Conservation (phyloP, 2,113 vertebrate species). For the Electrona antarctica region DNA sequence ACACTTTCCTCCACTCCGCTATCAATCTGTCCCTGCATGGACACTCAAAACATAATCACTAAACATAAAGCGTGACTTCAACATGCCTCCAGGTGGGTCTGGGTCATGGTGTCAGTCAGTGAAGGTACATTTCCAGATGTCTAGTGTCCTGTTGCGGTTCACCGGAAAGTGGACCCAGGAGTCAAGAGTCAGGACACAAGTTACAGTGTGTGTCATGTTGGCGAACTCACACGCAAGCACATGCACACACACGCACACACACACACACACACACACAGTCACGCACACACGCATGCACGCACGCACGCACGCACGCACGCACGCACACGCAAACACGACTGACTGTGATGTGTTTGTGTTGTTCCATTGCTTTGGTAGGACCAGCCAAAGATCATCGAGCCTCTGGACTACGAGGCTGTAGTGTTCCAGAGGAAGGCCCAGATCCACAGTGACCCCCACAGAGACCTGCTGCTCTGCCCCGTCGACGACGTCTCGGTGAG, state of each 20-base stretch:
- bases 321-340: too few species aligned
- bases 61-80: conserved; percentile 2
- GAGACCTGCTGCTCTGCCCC: conserved; percentile 95
- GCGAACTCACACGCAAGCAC: not conserved
- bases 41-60: not conserved
- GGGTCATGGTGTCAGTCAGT: conserved; percentile 1
- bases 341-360: not conserved
- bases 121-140: conserved; percentile 45
- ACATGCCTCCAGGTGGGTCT: not conserved
- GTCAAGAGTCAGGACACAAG: not conserved
- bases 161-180: conserved; percentile 13
- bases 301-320: too few species aligned
- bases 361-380: conserved; percentile 79
- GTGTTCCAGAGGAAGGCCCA: conserved; percentile 93
- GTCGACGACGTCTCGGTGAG: conserved; percentile 95
- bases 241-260: too few species aligned
- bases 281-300: too few species aligned
- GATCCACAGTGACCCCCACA: conserved; percentile 95
- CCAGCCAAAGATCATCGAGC: conserved; percentile 94
- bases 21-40: conserved; percentile 5
- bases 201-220: not conserved
- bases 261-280: too few species aligned
- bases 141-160: conserved; percentile 34
- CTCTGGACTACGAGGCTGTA: conserved; percentile 95
- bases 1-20: conserved; percentile 8